Conservation (phyloP, 2,113 vertebrate genomes). For the Cathartes aura region DNA sequence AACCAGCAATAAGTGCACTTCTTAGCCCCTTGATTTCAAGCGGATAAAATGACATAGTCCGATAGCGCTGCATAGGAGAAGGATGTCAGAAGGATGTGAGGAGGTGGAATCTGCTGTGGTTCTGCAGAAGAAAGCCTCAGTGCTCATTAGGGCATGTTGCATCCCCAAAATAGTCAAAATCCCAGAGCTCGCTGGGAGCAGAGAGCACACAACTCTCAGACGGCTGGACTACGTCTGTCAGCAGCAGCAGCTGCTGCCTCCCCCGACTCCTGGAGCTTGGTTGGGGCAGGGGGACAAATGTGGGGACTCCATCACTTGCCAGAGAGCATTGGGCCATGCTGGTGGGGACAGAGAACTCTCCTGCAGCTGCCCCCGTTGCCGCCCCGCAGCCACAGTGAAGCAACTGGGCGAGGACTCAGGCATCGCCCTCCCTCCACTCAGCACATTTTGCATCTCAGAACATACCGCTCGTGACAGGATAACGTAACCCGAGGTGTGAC, state of each 20-base stretch:
- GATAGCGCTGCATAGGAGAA: accelerated
- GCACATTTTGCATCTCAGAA: accelerated
- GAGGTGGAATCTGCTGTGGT: neutral
- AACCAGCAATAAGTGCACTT: accelerated
- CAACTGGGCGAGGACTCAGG: accelerated
- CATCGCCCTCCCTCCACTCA: accelerated
- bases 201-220: neutral
- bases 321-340: accelerated
- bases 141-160: neutral
- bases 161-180: neutral
- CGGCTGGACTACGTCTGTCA: accelerated
- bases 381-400: neutral
- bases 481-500: accelerated
- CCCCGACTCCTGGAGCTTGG: accelerated
- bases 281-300: accelerated
- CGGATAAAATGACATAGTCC: neutral
- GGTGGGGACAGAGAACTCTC: neutral
- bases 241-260: neutral
- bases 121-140: neutral
- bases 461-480: accelerated
- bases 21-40: neutral
- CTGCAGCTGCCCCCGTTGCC: neutral
- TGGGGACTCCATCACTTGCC: neutral
- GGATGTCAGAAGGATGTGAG: neutral
- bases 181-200: neutral